These are phyloP conservation scores for Helarctos malayanus DNA, from an alignment of 2,797 vertebrate species.

Conservation along the genomic window DNA sequence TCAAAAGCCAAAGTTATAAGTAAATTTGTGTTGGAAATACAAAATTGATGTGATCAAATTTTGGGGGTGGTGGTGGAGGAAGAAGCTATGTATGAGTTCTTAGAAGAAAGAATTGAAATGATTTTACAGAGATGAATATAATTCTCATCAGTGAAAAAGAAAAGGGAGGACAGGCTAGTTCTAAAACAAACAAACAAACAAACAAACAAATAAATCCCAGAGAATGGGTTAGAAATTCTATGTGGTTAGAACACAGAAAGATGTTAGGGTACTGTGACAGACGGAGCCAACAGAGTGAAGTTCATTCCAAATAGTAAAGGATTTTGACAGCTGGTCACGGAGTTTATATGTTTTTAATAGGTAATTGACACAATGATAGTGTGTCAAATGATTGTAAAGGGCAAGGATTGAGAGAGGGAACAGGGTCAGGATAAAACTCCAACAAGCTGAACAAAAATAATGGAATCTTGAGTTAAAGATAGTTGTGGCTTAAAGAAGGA, in stretches of 20 bases:
- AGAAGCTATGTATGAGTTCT: neutral
- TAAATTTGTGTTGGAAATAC: neutral
- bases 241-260: neutral
- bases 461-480: neutral
- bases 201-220: neutral
- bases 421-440: neutral
- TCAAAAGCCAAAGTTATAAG: neutral
- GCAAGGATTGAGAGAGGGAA: neutral
- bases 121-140: neutral
- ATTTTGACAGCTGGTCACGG: constrained; percentile 7
- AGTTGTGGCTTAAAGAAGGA: neutral
- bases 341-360: neutral
- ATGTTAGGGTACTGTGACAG: neutral
- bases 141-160: neutral
- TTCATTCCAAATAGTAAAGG: constrained; percentile 7
- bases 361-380: neutral
- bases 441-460: neutral
- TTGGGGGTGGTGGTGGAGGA: neutral
- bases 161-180: neutral
- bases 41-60: neutral
- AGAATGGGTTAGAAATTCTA: neutral
- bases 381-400: neutral
- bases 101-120: neutral
- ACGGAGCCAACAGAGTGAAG: neutral
- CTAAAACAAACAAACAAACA: neutral